Evolutionary conservation across 2,797 vertebrate species (phyloP).

Genomic region (Corythornis leucogaster): DNA sequence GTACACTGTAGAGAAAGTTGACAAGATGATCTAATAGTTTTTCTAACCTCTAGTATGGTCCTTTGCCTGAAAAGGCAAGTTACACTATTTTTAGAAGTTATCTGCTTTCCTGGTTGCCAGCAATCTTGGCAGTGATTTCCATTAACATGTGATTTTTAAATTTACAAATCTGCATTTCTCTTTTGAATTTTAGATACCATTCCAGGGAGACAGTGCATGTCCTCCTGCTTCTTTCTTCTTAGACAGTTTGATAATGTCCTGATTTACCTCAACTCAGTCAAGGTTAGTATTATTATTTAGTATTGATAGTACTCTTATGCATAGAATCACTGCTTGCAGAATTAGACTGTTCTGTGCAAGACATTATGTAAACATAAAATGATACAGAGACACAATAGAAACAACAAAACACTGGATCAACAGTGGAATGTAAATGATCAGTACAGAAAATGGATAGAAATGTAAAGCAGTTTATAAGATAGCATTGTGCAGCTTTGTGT

Average conservation of each 20-base stretch:
- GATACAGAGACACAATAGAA: neutral
- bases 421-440: neutral
- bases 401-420: neutral
- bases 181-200: constrained; percentile 90
- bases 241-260: constrained; percentile 95
- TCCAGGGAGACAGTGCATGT: constrained; percentile 98
- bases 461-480: neutral
- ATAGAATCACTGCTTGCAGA: neutral
- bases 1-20: neutral
- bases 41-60: neutral
- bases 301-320: neutral
- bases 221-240: constrained; percentile 95
- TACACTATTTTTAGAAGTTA: constrained; percentile 5
- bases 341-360: neutral
- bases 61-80: constrained; percentile 44
- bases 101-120: neutral
- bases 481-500: neutral
- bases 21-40: neutral
- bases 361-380: neutral
- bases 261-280: constrained; percentile 97
- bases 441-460: neutral
- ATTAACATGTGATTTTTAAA: neutral
- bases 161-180: constrained; percentile 25
- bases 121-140: neutral
- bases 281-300: constrained; percentile 82